phyloP scores from a whole-genome alignment of 2,797 vertebrate genomes.

The Xyrichtys novacula region DNA sequence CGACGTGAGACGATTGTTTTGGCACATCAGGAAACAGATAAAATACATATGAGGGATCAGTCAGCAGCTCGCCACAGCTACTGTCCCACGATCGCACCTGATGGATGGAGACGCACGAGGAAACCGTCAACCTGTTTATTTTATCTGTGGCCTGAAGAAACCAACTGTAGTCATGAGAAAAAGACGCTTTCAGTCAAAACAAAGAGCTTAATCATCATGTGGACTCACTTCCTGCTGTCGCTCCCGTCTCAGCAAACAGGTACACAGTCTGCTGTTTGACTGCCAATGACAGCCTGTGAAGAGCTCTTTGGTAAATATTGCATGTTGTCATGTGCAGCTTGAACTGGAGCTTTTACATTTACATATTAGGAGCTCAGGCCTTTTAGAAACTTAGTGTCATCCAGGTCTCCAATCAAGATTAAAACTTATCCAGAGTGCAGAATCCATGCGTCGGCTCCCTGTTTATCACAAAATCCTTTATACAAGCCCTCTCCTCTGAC shows the following conservation, averaged over 20 bases:
- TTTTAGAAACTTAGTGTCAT: too few relatives aligned
- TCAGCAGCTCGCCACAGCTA: slow-evolving; percentile 1
- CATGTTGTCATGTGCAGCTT: background rate
- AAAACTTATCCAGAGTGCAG: too few relatives aligned
- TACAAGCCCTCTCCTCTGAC: too few relatives aligned
- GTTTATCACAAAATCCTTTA: too few relatives aligned
- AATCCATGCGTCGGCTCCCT: too few relatives aligned
- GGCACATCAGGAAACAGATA: background rate
- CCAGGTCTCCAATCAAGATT: too few relatives aligned
- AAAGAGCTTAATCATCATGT: background rate
- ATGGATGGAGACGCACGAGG: slow-evolving; percentile 2
- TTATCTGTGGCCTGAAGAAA: slow-evolving; percentile 10
- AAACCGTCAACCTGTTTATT: slow-evolving; percentile 29
- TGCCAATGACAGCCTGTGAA: background rate
- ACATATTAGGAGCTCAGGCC: too few relatives aligned
- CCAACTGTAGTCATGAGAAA: slow-evolving; percentile 2
- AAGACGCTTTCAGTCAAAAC: slow-evolving; percentile 41
- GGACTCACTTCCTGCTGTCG: slow-evolving; percentile 6
- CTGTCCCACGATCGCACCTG: slow-evolving; percentile 9
- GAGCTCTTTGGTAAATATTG: background rate
- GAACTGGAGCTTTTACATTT: too few relatives aligned
- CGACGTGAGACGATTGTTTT: slow-evolving; percentile 11
- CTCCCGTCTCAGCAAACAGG: background rate
- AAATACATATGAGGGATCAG: slow-evolving; percentile 12
- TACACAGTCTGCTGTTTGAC: background rate